Evolutionary conservation across 2,113 vertebrate species (phyloP).

Genomic region (Coptodon bakossiorum): DNA sequence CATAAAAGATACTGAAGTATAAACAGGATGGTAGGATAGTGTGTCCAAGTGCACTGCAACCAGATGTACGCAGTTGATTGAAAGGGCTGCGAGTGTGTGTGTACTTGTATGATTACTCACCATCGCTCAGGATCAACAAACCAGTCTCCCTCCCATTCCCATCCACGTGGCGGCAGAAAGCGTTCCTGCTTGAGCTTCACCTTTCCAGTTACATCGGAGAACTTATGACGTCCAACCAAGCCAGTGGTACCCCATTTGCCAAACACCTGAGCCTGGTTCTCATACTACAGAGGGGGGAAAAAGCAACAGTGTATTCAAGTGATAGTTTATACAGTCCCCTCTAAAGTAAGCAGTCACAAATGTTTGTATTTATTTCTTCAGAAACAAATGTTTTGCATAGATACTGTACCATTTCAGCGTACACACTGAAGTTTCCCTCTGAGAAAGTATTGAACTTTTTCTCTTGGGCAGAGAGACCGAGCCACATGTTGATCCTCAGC

Average conservation of each 20-base stretch:
- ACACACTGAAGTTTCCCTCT: slow-evolving; percentile 89
- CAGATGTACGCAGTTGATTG: not conserved
- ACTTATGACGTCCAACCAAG: slow-evolving; percentile 90
- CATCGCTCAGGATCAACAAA: slow-evolving; percentile 85
- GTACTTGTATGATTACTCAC: slow-evolving; percentile 56
- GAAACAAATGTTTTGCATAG: not conserved
- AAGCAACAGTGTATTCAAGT: not conserved
- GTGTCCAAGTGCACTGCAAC: not conserved
- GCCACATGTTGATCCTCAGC: slow-evolving; percentile 90
- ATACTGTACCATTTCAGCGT: slow-evolving; percentile 81
- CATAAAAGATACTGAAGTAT: not conserved
- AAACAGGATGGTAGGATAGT: not conserved
- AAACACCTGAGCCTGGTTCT: slow-evolving; percentile 91
- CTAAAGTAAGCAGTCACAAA: not conserved
- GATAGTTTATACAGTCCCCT: not conserved
- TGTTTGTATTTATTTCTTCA: not conserved
- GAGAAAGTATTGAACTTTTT: slow-evolving; percentile 89
- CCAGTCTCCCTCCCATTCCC: slow-evolving; percentile 95
- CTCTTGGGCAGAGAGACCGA: slow-evolving; percentile 84
- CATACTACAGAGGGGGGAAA: slow-evolving; percentile 74
- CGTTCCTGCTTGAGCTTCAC: slow-evolving; percentile 93
- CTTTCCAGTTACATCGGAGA: slow-evolving; percentile 93
- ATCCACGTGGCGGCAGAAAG: slow-evolving; percentile 89
- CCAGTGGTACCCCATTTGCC: slow-evolving; percentile 96
- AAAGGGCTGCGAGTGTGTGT: not conserved